Conservation (phyloP, 2,797 vertebrate species). For the Falco rusticolus region DNA sequence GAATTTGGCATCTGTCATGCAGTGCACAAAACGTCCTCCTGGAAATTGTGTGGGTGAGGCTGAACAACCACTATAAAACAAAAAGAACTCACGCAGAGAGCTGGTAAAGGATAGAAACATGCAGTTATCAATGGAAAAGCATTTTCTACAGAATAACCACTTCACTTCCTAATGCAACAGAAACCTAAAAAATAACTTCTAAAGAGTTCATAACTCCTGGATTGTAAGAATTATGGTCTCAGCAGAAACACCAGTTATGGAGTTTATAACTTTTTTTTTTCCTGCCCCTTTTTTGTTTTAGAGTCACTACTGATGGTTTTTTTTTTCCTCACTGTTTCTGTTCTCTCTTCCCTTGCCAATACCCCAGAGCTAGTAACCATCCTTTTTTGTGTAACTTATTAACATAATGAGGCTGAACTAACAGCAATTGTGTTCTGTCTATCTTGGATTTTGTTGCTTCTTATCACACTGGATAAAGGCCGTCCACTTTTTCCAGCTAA, state of each 20-base stretch:
- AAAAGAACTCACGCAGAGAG: background rate
- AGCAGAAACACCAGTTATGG: background rate
- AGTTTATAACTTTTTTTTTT: background rate
- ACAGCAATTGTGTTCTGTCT: background rate
- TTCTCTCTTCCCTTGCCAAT: background rate
- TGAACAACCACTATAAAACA: background rate
- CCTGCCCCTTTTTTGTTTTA: background rate
- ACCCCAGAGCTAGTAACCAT: background rate
- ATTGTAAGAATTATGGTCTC: background rate
- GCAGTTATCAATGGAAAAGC: background rate
- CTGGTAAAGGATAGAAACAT: background rate
- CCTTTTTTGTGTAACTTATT: background rate
- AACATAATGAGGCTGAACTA: background rate
- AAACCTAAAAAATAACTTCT: background rate
- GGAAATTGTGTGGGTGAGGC: slow-evolving; percentile 19
- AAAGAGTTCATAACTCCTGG: background rate
- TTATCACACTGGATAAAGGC: background rate
- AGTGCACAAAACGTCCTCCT: background rate
- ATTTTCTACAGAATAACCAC: background rate
- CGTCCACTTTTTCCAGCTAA: background rate
- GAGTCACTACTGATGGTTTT: background rate
- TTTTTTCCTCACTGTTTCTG: background rate
- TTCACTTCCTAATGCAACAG: background rate
- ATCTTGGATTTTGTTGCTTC: background rate
- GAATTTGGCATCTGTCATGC: background rate